Evolutionary conservation across 92 coral and sea anemone genomes (phyloP), one percentile per base, ranked within the genome.

Genomic region (Porites evermanni): DNA sequence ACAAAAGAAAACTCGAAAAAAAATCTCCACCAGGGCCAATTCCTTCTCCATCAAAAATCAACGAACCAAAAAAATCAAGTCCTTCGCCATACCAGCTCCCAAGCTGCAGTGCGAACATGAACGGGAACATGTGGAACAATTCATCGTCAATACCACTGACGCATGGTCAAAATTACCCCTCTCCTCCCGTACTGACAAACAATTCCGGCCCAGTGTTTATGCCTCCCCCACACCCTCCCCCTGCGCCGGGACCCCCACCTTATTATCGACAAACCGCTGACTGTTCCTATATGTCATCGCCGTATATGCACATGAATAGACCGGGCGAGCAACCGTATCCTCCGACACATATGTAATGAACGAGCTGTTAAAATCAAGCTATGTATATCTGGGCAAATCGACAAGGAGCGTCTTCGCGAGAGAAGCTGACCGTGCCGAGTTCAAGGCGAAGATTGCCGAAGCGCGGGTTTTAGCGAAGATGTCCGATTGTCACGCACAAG

Each of bases 181-280:
- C 88, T 23, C 94, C 95, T 53, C 91, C 95, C 58, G 96, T 95
- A 50, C 89, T 95, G 80, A 95, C 95, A 71, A 95, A 93, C 92
- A 95, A 88, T 61, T 95, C 98, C 21, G 98, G 98, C 6, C 98
- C 98, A 8, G 96, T 95, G 51, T 95, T 95, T 69, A 92, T 95
- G 94, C 96, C 98, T 58, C 95, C 98, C 18, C 94, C 95, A 61
- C 92, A 93, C 67, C 95, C 93, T 67, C 86, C 91, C 67, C 91
- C 95, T 19, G 84, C 91, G 74, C 91, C 83, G 24, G 85, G 87
- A 74, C 95, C 92, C 20, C 91, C 93, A 70, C 88, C 98, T 56
- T 87, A 91, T 79, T 85, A 91, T 70, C 73, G 93, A 66, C 89
- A 84, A 67, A 92, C 89, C 84, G 90, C 96, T 8, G 95, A 95